Base-by-base conservation (phyloP, 2,888 invertebrate species). In the Tinea trinotella region DNA sequence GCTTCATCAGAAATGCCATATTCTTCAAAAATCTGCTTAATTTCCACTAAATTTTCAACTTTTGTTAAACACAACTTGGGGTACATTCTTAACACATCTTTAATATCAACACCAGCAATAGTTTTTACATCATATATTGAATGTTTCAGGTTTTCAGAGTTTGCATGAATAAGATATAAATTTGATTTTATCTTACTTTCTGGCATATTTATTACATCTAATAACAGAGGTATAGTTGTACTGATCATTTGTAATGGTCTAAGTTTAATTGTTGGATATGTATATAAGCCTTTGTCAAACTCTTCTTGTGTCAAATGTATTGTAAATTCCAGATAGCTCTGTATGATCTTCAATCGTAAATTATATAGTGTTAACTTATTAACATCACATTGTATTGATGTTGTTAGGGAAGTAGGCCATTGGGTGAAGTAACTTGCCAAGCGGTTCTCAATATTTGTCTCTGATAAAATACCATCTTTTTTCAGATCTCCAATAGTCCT, bases 351-450 rank as follows among this genome's bases (percentile, higher is more conserved):
- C 15, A 86, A 62, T 1, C 86, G 66, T 49, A 84, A 61, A 13
- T 60, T 55, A 59, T 71, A 71, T 19, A 86, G 61, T 49, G 76
- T 74, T 35, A 63, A 60, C 13, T 71, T 56, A 58, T 77, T 65
- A 0, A 74, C 58, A 65, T 84, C 74, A 60, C 70, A 75, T 61
- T 68, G 63, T 49, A 84, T 69, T 48, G 74, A 64, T 22, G 76
- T 77, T 22, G 86, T 84, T 0, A 85, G 67, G 20, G 85, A 85
- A 56, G 85, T 80, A 3, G 86, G 86, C 85, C 85, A 87, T 56
- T 79, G 76, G 2, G 80, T 79, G 76, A 87, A 74, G 56, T 60
- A 77, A 58, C 74, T 68, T 19, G 84, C 83, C 19, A 87, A 64
- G 59, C 63, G 69, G 58, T 84, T 84, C 70, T 85, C 84, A 48